Evolutionary conservation across 2,888 invertebrate genomes (phyloP), one percentile per base, ranked within the genome.

Genomic region (Cantharis rufa): DNA sequence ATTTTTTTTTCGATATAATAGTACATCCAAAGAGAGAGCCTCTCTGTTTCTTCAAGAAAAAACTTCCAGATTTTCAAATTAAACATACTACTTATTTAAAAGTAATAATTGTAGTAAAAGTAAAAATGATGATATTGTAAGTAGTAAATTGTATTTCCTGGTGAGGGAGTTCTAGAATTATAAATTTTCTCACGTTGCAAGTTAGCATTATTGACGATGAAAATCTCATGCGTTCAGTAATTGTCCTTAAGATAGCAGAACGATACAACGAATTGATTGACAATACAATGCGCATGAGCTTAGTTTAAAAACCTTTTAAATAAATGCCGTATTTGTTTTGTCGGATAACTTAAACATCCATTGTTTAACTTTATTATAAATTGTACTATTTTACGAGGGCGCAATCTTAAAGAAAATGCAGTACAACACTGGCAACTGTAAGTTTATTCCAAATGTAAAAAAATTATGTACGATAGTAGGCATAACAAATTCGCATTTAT

Each of bases 241-340:
- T 77, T 77, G 74, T 77, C 73, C 70, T 74, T 64, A 71, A 77
- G 77, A 77, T 77, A 74, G 77, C 68, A 77, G 66, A 71, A 72
- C 74, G 77, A 77, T 77, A 77, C 69, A 74, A 69, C 21, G 15
- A 32, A 68, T 63, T 77, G 77, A 77, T 74, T 77, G 77, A 77
- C 77, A 74, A 63, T 66, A 77, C 77, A 77, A 77, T 77, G 77
- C 76, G 73, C 71, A 77, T 71, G 73, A 77, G 48, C 76, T 69
- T 63, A 62, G 62, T 74, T 71, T 77, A 74, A 77, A 77, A 71
- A 77, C 69, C 71, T 70, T 71, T 77, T 77, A 77, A 77, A 77
- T 71, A 71, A 77, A 77, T 72, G 77, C 74, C 63, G 74, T 74
- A 77, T 77, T 77, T 77, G 74, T 77, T 76, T 72, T 69, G 77